These are phyloP conservation scores for Ormyrus thymus DNA, from an alignment of 2,888 invertebrate species.

Conservation along the genomic window DNA sequence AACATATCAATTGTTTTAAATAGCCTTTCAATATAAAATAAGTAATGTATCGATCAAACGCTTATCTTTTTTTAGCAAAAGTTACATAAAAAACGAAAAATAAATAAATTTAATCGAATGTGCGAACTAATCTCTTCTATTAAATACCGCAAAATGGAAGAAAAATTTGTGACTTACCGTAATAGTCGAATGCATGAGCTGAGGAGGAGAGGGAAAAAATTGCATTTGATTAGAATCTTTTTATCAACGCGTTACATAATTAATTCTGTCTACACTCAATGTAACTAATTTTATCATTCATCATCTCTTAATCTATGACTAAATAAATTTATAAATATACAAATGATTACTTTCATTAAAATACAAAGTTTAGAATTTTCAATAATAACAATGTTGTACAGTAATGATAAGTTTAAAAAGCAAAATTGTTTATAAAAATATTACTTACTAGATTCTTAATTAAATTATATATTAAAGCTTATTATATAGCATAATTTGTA, in stretches of 20 bases:
- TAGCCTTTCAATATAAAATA: background rate
- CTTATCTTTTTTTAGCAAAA: background rate
- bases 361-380: background rate
- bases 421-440: no score
- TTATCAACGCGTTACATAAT: constrained; percentile 50
- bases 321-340: background rate
- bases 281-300: constrained; percentile 27
- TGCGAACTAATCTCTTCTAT: constrained; percentile 38
- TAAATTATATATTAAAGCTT: no score
- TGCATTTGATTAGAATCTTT: constrained; percentile 71
- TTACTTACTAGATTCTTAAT: no score
- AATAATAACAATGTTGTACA: background rate
- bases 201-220: constrained; percentile 74
- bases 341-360: background rate
- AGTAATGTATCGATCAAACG: background rate
- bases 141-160: constrained; percentile 68
- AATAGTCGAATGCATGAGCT: constrained; percentile 99
- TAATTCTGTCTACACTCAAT: constrained; percentile 52
- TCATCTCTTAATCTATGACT: background rate
- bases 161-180: constrained; percentile 95
- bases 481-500: background rate
- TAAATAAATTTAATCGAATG: constrained; percentile 13
- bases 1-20: no score
- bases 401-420: no score
- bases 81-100: constrained; percentile 5